Evolutionary conservation across 2,797 vertebrate genomes (phyloP).

Genomic region (Liasis olivaceus): DNA sequence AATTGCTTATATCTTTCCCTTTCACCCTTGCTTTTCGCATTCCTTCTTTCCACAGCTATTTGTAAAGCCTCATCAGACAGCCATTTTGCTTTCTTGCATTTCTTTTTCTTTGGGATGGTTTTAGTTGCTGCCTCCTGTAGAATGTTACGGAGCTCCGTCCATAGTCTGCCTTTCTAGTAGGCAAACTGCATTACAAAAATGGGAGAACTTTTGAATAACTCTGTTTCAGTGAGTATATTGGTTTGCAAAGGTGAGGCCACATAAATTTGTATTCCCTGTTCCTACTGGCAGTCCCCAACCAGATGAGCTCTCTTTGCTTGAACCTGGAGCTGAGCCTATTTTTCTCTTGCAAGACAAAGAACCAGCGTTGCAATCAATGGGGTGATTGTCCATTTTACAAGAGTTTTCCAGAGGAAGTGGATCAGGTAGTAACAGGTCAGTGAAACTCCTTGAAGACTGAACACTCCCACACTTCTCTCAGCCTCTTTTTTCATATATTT

Average conservation of each 20-base stretch:
- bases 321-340: background rate
- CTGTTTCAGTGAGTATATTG: background rate
- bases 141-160: too few relatives aligned
- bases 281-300: background rate
- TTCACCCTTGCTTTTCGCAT: too few relatives aligned
- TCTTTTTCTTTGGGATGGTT: too few relatives aligned
- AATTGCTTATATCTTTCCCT: too few relatives aligned
- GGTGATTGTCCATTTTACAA: background rate
- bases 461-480: background rate
- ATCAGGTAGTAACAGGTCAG: background rate
- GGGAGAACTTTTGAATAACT: background rate
- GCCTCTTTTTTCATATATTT: background rate
- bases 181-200: background rate
- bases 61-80: too few relatives aligned
- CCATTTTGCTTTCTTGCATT: too few relatives aligned
- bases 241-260: background rate
- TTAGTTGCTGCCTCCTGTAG: too few relatives aligned
- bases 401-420: background rate
- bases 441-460: background rate
- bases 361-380: background rate
- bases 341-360: background rate
- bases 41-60: too few relatives aligned
- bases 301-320: background rate
- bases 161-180: background rate
- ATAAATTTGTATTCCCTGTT: background rate